phyloP scores from a whole-genome alignment of 2,113 vertebrate genomes.

The Indri indri region DNA sequence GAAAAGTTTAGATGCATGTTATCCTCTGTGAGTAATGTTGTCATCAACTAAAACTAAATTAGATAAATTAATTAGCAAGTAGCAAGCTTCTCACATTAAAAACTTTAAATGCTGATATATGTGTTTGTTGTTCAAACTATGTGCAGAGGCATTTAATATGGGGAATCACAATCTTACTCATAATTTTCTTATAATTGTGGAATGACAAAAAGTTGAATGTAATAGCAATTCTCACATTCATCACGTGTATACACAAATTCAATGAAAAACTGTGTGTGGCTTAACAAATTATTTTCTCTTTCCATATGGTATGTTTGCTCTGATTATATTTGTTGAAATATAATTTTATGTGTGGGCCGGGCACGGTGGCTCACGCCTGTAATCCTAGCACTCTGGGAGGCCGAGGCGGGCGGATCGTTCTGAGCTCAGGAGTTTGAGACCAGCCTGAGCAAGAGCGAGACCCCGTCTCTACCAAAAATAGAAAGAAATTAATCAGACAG shows the following conservation, averaged over 20 bases:
- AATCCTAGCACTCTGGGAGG: too few species aligned
- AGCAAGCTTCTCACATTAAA: not conserved
- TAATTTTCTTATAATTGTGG: not conserved
- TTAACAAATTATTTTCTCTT: not conserved
- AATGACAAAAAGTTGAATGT: not conserved
- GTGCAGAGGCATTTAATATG: not conserved
- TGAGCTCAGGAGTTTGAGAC: too few species aligned
- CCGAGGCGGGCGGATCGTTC: too few species aligned
- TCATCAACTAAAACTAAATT: not conserved
- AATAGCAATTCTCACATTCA: not conserved
- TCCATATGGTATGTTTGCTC: not conserved
- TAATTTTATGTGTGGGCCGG: not conserved
- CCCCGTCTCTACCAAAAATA: too few species aligned
- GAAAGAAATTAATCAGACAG: too few species aligned
- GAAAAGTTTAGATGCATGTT: not conserved
- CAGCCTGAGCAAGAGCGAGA: too few species aligned
- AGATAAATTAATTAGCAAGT: not conserved
- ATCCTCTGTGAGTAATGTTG: not conserved
- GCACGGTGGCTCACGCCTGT: too few species aligned
- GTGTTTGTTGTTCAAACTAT: not conserved
- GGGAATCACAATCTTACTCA: not conserved
- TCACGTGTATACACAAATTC: not conserved
- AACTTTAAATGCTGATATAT: not conserved
- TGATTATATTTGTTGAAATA: conserved; percentile 13
- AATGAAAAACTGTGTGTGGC: not conserved